phyloP scores from a whole-genome alignment of 2,113 vertebrate genomes.

The Mustela lutreola region DNA sequence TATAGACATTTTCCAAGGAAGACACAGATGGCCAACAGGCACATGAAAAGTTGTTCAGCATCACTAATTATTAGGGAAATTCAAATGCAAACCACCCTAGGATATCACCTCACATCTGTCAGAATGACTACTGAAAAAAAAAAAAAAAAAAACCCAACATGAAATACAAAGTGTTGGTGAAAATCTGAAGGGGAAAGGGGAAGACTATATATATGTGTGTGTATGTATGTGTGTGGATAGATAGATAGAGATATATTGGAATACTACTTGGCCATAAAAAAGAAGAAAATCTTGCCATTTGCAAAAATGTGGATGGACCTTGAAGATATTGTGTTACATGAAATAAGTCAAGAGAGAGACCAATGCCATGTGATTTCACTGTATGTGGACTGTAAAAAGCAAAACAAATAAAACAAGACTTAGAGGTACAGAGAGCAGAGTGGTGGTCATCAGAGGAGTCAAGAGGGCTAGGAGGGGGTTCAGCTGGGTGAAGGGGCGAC shows the following conservation, averaged over 20 bases:
- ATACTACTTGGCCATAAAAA: neutral
- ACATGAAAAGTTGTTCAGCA: neutral
- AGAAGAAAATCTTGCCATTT: neutral
- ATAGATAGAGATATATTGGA: neutral
- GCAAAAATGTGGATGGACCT: neutral
- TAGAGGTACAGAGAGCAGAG: neutral
- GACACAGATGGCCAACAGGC: neutral
- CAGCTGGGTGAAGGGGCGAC: neutral
- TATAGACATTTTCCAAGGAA: neutral
- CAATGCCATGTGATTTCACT: neutral
- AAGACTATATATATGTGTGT: too few species aligned
- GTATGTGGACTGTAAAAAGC: neutral
- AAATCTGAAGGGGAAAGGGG: neutral
- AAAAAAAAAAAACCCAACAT: neutral
- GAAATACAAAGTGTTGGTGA: neutral
- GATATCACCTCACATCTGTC: neutral
- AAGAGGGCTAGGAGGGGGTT: neutral
- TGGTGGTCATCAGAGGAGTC: neutral
- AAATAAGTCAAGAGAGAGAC: neutral
- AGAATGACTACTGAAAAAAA: neutral
- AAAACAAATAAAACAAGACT: neutral
- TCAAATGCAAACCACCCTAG: neutral
- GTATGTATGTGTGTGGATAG: too few species aligned
- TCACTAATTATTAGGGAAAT: neutral
- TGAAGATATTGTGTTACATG: neutral